phyloP scores from a whole-genome alignment of 2,113 vertebrate species.

The Trematomus loennbergii region DNA sequence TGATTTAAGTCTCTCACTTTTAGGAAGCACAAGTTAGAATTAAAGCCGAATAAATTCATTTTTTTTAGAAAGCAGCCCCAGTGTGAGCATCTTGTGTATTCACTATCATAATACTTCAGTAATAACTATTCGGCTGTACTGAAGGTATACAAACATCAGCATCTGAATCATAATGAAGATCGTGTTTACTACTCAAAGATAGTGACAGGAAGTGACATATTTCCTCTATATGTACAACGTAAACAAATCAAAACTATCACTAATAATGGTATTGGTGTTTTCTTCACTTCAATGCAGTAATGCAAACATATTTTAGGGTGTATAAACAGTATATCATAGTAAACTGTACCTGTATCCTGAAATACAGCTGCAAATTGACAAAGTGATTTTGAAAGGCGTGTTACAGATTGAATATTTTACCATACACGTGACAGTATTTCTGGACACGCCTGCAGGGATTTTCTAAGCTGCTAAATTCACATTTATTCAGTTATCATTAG shows the following conservation, averaged over 20 bases:
- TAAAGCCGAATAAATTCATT: background rate
- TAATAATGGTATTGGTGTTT: no score
- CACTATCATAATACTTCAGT: no score
- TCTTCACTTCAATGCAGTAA: no score
- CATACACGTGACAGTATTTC: no score
- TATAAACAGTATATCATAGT: background rate
- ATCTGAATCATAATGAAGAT: background rate
- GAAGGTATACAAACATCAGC: no score
- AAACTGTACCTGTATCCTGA: background rate
- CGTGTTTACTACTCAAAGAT: no score
- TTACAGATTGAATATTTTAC: no score
- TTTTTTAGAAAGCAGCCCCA: fast-evolving
- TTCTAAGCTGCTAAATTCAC: no score
- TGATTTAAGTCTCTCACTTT: background rate
- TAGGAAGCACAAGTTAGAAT: background rate
- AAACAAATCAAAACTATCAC: background rate
- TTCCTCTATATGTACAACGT: background rate
- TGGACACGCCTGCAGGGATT: background rate
- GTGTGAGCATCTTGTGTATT: background rate
- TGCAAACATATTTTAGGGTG: no score
- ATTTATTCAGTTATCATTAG: background rate
- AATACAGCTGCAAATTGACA: background rate
- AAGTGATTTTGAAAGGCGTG: no score
- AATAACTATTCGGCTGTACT: no score
- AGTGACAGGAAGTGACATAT: no score